A percentile compares a stretch with the other conserved stretches of the same genome.
These are phyloP conservation scores for Hexactinellida sp. DNA, from an alignment of 37 sponge, comb jelly and placozoan species.

Conservation along the genomic window DNA sequence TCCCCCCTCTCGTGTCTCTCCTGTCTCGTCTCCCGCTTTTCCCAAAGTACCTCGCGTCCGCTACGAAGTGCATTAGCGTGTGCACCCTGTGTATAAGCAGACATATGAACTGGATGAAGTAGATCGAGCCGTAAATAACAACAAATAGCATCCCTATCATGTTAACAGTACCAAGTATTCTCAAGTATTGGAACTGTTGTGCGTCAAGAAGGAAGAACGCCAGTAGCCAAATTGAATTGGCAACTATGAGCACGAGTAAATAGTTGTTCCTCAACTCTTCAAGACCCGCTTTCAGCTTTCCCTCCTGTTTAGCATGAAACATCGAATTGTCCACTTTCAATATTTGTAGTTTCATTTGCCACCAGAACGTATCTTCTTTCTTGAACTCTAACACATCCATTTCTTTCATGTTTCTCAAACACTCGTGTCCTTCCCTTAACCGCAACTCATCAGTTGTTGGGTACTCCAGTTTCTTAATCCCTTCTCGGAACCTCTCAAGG, in stretches of 20 bases:
- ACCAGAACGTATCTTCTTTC: background rate
- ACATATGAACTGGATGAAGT: constrained; percentile 7
- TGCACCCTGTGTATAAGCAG: background rate
- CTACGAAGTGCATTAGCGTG: constrained; percentile 10
- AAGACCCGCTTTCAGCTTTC: background rate
- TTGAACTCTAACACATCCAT: background rate
- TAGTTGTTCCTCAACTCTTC: constrained; percentile 1
- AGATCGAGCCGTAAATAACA: background rate
- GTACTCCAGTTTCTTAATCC: background rate
- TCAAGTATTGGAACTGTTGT: background rate
- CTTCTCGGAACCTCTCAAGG: background rate
- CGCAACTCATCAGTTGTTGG: background rate
- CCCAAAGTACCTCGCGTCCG: background rate
- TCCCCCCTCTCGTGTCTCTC: background rate
- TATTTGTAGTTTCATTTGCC: background rate
- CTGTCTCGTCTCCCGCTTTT: background rate
- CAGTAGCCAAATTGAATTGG: background rate
- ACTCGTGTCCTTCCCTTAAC: background rate
- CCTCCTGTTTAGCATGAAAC: background rate
- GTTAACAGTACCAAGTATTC: background rate
- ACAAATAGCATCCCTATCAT: background rate
- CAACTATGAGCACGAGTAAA: background rate
- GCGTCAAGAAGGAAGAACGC: background rate
- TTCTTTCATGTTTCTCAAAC: background rate
- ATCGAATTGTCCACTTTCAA: background rate